Conservation (phyloP, 2,113 vertebrate species). For the Percina caprodes region DNA sequence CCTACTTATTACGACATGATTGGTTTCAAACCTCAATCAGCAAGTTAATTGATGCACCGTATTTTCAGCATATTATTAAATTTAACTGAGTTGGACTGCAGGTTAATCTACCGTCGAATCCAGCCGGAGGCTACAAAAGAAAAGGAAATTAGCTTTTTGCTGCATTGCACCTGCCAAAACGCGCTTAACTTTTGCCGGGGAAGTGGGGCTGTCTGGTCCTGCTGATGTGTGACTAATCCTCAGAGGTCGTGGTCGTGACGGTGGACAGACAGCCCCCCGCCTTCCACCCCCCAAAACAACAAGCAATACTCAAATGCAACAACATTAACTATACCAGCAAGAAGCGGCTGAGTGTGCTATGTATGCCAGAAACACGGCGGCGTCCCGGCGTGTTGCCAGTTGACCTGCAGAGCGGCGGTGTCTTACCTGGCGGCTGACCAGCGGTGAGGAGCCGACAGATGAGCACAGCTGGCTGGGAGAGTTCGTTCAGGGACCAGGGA, state of each 20-base stretch:
- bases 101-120: conserved; percentile 25
- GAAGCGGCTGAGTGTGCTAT: conserved; percentile 40
- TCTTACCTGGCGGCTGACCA: conserved; percentile 70
- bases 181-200: conserved; percentile 63
- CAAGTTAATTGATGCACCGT: conserved; percentile 29
- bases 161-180: conserved; percentile 82
- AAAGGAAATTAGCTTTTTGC: conserved; percentile 65
- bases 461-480: not conserved
- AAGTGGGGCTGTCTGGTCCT: conserved; percentile 57
- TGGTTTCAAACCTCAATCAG: not conserved
- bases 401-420: conserved; percentile 38
- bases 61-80: not conserved
- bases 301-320: conserved; percentile 3
- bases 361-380: conserved; percentile 38
- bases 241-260: conserved; percentile 56
- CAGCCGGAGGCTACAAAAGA: conserved; percentile 19
- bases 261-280: not conserved
- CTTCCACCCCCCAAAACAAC: not conserved
- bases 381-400: not conserved
- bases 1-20: not conserved
- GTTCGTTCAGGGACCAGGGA: conserved; percentile 26
- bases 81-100: conserved; percentile 24
- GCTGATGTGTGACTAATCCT: conserved; percentile 27
- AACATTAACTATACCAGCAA: not conserved
- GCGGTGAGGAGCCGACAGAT: conserved; percentile 2